These are phyloP conservation scores for Cyprinus carpio DNA, from an alignment of 2,113 vertebrate species.

Conservation along the genomic window DNA sequence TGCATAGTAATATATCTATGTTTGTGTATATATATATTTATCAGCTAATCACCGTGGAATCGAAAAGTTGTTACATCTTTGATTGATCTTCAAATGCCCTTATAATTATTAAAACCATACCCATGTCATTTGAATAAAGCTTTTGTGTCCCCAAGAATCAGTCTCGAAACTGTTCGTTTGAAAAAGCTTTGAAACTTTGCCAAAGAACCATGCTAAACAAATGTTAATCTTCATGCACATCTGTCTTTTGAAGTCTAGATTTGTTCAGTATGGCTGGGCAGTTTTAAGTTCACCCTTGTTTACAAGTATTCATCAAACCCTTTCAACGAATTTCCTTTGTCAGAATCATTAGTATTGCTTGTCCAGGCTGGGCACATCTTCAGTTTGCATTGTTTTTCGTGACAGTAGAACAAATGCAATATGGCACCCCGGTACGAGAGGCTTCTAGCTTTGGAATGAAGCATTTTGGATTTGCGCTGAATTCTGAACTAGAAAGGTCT, in stretches of 20 bases:
- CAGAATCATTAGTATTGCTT: not conserved
- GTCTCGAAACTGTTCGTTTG: not conserved
- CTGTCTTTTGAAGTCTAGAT: slow-evolving; percentile 5
- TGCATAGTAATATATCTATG: no score
- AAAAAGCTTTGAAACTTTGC: not conserved
- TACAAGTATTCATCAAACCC: not conserved
- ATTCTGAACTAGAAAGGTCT: not conserved
- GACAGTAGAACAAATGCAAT: not conserved
- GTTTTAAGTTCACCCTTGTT: not conserved
- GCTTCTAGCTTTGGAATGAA: not conserved
- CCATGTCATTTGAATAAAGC: not conserved
- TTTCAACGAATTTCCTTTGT: not conserved
- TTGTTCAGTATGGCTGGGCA: not conserved
- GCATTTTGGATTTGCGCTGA: not conserved
- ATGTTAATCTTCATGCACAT: not conserved
- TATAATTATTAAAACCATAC: not conserved
- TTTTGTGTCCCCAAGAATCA: not conserved
- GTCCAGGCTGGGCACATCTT: not conserved
- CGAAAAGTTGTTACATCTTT: not conserved
- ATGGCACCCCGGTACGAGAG: not conserved
- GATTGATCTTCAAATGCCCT: not conserved
- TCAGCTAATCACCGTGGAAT: not conserved
- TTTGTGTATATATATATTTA: not conserved
- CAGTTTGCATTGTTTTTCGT: not conserved
- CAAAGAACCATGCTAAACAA: not conserved